Conservation (phyloP, 2,888 invertebrate species). For the Mellilla xanthometata region DNA sequence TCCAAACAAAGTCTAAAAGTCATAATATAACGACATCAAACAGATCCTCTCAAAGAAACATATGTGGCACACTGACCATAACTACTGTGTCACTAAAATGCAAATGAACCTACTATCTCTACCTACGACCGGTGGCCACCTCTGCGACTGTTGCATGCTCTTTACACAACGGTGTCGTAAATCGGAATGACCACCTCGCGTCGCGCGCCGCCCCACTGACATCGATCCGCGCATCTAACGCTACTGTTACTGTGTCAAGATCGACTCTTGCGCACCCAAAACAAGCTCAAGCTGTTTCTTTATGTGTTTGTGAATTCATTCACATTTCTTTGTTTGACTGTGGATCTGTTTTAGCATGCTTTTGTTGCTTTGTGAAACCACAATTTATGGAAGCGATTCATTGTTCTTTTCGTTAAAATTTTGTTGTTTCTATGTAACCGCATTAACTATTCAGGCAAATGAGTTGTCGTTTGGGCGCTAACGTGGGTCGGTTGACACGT, state of each 20-base stretch:
- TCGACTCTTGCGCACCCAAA: constrained; percentile 45
- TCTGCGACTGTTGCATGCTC: constrained; percentile 22
- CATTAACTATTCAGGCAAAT: too few relatives aligned
- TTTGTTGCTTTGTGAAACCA: too few relatives aligned
- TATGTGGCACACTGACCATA: neutral
- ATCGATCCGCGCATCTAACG: constrained; percentile 41
- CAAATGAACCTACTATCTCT: constrained; percentile 1
- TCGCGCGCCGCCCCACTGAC: constrained; percentile 51
- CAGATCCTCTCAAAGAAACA: neutral
- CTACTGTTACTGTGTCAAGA: constrained; percentile 54
- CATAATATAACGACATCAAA: too few relatives aligned
- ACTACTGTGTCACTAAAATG: constrained; percentile 6
- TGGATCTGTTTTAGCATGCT: neutral
- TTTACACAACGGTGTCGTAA: constrained; percentile 43
- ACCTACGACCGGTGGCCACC: constrained; percentile 7
- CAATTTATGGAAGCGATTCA: too few relatives aligned
- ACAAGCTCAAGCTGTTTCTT: constrained; percentile 8
- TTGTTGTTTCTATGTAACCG: too few relatives aligned
- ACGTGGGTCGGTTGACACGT: too few relatives aligned
- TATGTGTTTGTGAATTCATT: neutral
- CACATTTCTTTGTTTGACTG: neutral
- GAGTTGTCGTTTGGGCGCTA: too few relatives aligned
- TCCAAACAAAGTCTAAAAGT: too few relatives aligned
- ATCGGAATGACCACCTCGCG: constrained; percentile 43
- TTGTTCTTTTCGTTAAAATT: too few relatives aligned